Base-by-base conservation (phyloP, 2,888 invertebrate species). In the Trichacis sp. region DNA sequence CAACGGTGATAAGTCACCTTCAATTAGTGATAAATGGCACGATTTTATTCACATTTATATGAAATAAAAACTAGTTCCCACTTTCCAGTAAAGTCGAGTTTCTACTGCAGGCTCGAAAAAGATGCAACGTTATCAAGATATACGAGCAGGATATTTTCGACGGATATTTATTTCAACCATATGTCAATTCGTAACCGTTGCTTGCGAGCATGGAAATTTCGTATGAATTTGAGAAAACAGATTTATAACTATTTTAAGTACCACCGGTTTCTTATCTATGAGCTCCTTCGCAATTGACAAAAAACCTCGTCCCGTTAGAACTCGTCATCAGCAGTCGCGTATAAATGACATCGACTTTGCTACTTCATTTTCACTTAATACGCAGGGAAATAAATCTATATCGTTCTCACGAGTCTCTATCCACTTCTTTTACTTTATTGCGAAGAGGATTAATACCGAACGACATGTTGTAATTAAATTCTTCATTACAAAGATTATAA, bases 271-370 rank as follows among this genome's bases (percentile, higher is more conserved):
- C 55, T 54, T 59, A 64, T 59, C 57, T 38, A 33, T 58, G 50
- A 58, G 58, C 52, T 64, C 38, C 42, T 45, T 6, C 49, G 40
- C 14, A 33, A 46, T 53, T 38, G 47, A 38, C 55, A 51, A 64
- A 60, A 64, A 64, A 60, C 58, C 29, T 43, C 30, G 48, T 56
- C 33, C 64, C 64, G 64, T 64, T 64, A 64, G 19, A 59, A 52
- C 60, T 55, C 64, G 63, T 53, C 53, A 40, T 24, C 24, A n/a
- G 56, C 52, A 56, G 51, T 52, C 50, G 42, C 47, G 45, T 24
- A 43, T 51, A 47, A 63, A 18, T 53, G 40, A 57, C 48, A 53
- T 38, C 42, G 56, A 56, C 56, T 42, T 29, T 38, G 52, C 20
- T 40, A 24, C 48, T 53, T 19, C 52, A 42, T 61, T 54, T 46